These are phyloP conservation scores for Cynodonichthys magdalenae DNA, from an alignment of 2,797 vertebrate genomes.

Conservation along the genomic window DNA sequence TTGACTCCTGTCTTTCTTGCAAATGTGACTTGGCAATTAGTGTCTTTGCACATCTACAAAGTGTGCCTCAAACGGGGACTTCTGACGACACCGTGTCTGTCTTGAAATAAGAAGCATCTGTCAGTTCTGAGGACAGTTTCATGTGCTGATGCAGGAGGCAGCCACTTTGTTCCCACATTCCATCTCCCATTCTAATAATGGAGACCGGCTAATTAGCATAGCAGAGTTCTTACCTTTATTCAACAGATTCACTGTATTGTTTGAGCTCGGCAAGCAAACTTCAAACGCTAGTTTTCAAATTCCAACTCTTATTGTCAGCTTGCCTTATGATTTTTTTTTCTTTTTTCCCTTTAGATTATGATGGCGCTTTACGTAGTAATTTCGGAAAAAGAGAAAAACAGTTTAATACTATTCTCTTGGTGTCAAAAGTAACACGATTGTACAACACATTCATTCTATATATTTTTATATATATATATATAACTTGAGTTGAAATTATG, in stretches of 20 bases:
- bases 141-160: slow-evolving; percentile 82
- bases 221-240: slow-evolving; percentile 75
- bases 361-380: slow-evolving; percentile 50
- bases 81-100: slow-evolving; percentile 81
- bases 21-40: slow-evolving; percentile 86
- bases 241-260: slow-evolving; percentile 73
- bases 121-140: slow-evolving; percentile 86
- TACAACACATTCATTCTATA: slow-evolving; percentile 26
- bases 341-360: slow-evolving; percentile 43
- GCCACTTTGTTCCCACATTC: slow-evolving; percentile 81
- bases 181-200: slow-evolving; percentile 83
- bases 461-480: slow-evolving; percentile 3
- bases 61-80: slow-evolving; percentile 80
- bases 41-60: slow-evolving; percentile 81
- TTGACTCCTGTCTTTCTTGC: slow-evolving; percentile 80
- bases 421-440: slow-evolving; percentile 41
- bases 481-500: slow-evolving; percentile 26
- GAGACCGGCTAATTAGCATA: slow-evolving; percentile 83
- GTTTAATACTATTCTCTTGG: slow-evolving; percentile 21
- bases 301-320: slow-evolving; percentile 58
- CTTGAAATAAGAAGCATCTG: slow-evolving; percentile 86
- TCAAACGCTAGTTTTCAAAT: slow-evolving; percentile 72
- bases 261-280: slow-evolving; percentile 66
- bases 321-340: slow-evolving; percentile 51
- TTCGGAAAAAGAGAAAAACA: slow-evolving; percentile 7